Base-by-base conservation (phyloP, 2,888 invertebrate genomes). In the Hyalella azteca region DNA sequence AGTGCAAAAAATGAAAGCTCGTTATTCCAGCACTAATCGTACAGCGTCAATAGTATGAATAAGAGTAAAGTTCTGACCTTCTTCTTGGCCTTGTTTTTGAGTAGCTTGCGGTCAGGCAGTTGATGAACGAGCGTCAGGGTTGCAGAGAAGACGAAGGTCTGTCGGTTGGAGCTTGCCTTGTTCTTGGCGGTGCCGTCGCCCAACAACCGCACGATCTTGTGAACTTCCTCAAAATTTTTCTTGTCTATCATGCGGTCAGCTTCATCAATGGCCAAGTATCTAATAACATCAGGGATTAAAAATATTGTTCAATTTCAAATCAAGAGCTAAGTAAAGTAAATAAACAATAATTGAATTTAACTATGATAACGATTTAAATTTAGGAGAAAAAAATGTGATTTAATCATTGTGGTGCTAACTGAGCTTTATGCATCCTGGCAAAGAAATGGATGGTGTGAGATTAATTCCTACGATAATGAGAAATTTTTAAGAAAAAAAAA, bases 241-340 rank as follows among this genome's bases (percentile, higher is more conserved):
- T 92, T 93, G 87, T 99, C 98, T 22, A 98, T 90, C 98, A 99
- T 98, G 82, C 99, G 91, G 88, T 99, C 99, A 0, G 98, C 98
- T 90, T 99, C 99, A 88, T 99, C 99, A 85, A 98, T 95, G 0
- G 96, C 97, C 83, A 99, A 89, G 88, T 92, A 95, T 87, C 95
- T 96, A 87, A 54, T n/a, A n/a, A 19, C 26, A 26, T 3, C 26
- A 54, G 1, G 22, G 9, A 86, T 86, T 80, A 76, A 83, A 73
- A 78, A 78, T 9, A 15, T n/a, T 36, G 13, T 1, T 45, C 13
- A 79, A 11, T n/a, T n/a, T n/a, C n/a, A n/a, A n/a, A n/a, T n/a
- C n/a, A n/a, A n/a, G n/a, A n/a, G n/a, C n/a, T n/a, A n/a, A n/a
- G n/a, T n/a, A n/a, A n/a, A n/a, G n/a, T n/a, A n/a, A n/a, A n/a